Base-by-base conservation (phyloP, 2,888 invertebrate genomes). In the Caenorhabditis sp. region DNA sequence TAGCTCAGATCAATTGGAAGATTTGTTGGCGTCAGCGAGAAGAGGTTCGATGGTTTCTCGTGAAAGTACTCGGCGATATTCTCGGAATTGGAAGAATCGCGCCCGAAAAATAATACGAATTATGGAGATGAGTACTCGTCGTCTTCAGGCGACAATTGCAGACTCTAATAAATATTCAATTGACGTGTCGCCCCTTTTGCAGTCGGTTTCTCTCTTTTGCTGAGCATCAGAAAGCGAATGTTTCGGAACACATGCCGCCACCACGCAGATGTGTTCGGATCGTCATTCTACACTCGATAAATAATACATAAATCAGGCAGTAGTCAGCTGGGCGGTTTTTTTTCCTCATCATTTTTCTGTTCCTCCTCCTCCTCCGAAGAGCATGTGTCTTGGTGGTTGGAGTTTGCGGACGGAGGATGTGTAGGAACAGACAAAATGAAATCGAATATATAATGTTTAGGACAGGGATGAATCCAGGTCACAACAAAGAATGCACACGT, bases 381-480 rank as follows among this genome's bases (percentile, higher is more conserved):
- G 20, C 43, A 62, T 37, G 46, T 15, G 35, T 17, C n/a, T n/a
- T n/a, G n/a, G n/a, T n/a, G n/a, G n/a, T n/a, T n/a, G 13, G 22
- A 32, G 32, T 26, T 24, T 20, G 32, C 6, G 17, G 22, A 32
- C 13, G 22, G 26, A 22, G 35, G 48, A 30, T 6, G 22, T n/a
- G n/a, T n/a, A 32, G 15, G 35, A 37, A 17, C 15, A 26, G 1
- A 65, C 56, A 58, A 55, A 58, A 66, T 41, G 41, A 39, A 37
- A 66, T 66, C 50, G 56, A 66, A 66, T n/a, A n/a, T n/a, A n/a
- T n/a, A n/a, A n/a, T n/a, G n/a, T n/a, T 66, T 66, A 58, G 58
- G 58, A 27, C 22, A 8, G 17, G 17, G 15, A 22, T 6, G 9
- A 20, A 13, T 7, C 11, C 9, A 35, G 35, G 13, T 35, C 24